These are phyloP conservation scores for Catagonus wagneri DNA, from an alignment of 2,113 vertebrate genomes.

Conservation along the genomic window DNA sequence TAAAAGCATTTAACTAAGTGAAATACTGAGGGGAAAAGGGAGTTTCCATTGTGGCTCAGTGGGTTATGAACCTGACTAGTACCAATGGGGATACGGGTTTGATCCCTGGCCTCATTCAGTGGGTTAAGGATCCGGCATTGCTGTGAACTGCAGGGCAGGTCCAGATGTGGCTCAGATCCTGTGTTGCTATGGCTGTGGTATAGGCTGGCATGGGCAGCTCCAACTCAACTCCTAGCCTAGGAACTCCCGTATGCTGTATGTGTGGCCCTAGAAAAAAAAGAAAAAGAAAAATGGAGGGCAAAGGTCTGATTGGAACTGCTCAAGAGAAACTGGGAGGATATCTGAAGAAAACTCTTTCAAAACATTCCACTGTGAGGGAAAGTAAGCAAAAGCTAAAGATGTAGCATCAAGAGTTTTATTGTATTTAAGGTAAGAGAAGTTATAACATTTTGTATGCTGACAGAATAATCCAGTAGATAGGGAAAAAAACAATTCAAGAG, in stretches of 20 bases:
- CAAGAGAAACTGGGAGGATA: background rate
- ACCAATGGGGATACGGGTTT: too few species aligned
- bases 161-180: too few species aligned
- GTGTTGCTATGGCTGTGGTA: too few species aligned
- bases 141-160: too few species aligned
- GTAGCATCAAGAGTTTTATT: background rate
- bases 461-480: background rate
- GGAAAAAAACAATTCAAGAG: background rate
- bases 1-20: background rate
- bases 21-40: background rate
- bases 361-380: background rate
- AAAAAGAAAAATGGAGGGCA: background rate
- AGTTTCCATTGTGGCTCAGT: too few species aligned
- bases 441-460: background rate
- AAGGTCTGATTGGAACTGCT: background rate
- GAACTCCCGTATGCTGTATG: too few species aligned
- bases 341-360: background rate
- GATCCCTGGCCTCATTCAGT: too few species aligned
- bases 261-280: too few species aligned
- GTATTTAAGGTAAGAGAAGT: constrained; percentile 8
- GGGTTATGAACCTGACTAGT: too few species aligned
- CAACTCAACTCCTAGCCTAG: too few species aligned
- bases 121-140: too few species aligned
- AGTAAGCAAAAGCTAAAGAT: background rate
- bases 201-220: too few species aligned